phyloP scores from a whole-genome alignment of 2,888 invertebrate species.

The Lordiphosa fenestrarum region DNA sequence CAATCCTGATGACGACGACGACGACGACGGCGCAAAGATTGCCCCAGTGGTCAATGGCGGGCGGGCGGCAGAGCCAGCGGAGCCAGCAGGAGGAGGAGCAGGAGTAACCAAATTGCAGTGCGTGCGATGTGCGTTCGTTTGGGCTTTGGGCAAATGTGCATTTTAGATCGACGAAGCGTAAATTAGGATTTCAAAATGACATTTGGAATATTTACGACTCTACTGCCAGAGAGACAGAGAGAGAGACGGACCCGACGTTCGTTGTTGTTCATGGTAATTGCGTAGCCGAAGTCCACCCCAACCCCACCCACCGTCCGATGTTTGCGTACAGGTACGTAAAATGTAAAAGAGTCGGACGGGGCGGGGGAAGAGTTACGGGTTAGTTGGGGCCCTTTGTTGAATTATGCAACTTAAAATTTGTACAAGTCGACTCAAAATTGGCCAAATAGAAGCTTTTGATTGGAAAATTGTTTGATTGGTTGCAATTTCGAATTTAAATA shows the following conservation, averaged over 20 bases:
- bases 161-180: constrained; percentile 79
- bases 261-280: constrained; percentile 76
- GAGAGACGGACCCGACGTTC: constrained; percentile 17
- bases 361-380: constrained; percentile 7
- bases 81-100: background rate
- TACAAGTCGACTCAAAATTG: constrained; percentile 65
- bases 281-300: constrained; percentile 41
- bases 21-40: constrained; percentile 45
- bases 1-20: constrained; percentile 62
- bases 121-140: constrained; percentile 49
- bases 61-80: background rate
- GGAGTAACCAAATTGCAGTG: constrained; percentile 58
- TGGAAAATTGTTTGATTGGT: constrained; percentile 74
- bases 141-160: constrained; percentile 70
- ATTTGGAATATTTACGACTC: constrained; percentile 80
- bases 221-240: constrained; percentile 34
- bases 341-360: constrained; percentile 4
- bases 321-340: constrained; percentile 44
- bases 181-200: constrained; percentile 81
- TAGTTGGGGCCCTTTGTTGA: constrained; percentile 63
- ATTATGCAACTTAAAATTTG: constrained; percentile 74
- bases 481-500: constrained; percentile 74
- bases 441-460: constrained; percentile 68
- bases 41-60: constrained; percentile 21
- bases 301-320: constrained; percentile 16